Evolutionary conservation across 1,140 invertebrate genomes (phyloP), one percentile per base, ranked within the genome.

Genomic region (Ips typographus): DNA sequence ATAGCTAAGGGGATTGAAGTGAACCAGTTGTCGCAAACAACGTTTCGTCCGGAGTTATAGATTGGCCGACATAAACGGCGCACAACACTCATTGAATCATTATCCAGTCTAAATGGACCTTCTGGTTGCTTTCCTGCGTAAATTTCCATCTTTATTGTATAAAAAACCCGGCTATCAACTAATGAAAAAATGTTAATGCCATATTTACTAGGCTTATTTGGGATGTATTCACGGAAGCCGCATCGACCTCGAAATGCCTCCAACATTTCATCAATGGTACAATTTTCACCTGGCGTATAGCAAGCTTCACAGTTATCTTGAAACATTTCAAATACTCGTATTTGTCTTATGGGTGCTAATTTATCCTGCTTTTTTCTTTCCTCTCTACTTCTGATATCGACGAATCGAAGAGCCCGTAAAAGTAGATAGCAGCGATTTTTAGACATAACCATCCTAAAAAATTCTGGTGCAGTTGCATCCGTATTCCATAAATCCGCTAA

Each of bases 251-350:
- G 60, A 70, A 82, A 83, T 7, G 67, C 66, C 61, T 77, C 65
- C 2, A 84, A 71, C 72, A 78, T 80, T 72, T 84, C 80, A 71
- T 84, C 81, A 41, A 82, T 77, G 8, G 77, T 81, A 4, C 79
- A 68, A 38, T 75, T 73, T 69, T 79, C 74, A 55, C 70, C 63
- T 22, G 72, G 63, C 42, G 71, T 70, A 60, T 79, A 81, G 2
- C 73, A 77, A 80, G 77, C 72, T 53, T 78, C 64, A 71, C 78
- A 82, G 2, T 76, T 79, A 6, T 71, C 2, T 7, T 77, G 73
- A 68, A 82, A 80, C 4, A 53, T 51, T 57, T 80, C 75, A 73
- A 79, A 82, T 78, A 82, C n/a, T n/a, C n/a, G n/a, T 4, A 80
- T n/a, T 49, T 78, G 68, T 49, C 78, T 61, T 55, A 82, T 77